Conservation (phyloP, 2,797 vertebrate species). For the Fistularia tabacaria region DNA sequence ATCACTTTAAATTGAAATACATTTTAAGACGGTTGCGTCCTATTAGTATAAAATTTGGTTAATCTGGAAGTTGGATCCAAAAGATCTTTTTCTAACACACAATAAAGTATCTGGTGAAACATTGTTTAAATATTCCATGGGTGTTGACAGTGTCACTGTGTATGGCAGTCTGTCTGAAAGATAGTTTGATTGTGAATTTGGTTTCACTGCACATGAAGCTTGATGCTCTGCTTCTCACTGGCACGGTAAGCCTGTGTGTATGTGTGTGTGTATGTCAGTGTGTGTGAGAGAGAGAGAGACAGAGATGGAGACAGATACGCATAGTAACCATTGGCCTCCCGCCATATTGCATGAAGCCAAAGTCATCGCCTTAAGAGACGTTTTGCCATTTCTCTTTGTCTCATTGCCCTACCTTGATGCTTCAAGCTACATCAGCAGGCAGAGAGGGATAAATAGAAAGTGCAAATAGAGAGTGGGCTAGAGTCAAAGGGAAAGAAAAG, state of each 20-base stretch:
- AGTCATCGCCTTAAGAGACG: constrained; percentile 16
- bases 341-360: constrained; percentile 29
- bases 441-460: no score
- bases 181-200: constrained; percentile 7
- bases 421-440: background rate
- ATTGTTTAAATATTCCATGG: no score
- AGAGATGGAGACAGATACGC: constrained; percentile 20
- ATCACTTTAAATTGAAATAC: constrained; percentile 10
- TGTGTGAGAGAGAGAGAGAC: constrained; percentile 33
- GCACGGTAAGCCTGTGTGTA: background rate
- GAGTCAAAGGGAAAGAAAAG: constrained; percentile 7
- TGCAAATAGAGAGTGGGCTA: no score
- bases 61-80: no score
- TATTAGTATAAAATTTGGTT: no score
- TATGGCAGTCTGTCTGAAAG: constrained; percentile 22
- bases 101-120: no score
- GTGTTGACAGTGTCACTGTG: background rate
- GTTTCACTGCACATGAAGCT: no score
- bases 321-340: constrained; percentile 35
- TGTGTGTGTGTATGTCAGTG: background rate
- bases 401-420: background rate
- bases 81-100: no score
- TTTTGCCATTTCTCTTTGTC: constrained; percentile 1
- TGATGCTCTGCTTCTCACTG: no score
- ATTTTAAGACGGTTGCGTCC: constrained; percentile 2